A percentile compares a stretch with the other conserved stretches of the same genome.
These are phyloP conservation scores for Geopemphigus sp. DNA, from an alignment of 1,140 invertebrate genomes.

Conservation along the genomic window DNA sequence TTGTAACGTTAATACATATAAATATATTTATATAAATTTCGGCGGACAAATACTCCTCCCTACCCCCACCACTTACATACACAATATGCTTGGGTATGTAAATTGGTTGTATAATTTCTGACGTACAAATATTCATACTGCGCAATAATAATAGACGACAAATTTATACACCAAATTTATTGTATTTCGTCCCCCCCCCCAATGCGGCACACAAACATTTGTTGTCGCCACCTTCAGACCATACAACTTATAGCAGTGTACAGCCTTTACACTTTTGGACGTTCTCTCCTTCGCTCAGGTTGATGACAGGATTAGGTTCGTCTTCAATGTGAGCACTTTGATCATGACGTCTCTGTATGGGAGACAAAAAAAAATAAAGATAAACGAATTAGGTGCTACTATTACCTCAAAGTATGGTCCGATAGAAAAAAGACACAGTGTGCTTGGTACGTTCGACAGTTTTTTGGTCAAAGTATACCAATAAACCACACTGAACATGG, in stretches of 20 bases:
- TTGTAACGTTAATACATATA: no score
- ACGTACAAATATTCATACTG: conserved; percentile 2
- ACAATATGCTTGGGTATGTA: no score
- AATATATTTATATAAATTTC: no score
- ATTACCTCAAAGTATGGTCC: no score
- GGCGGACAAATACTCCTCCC: no score
- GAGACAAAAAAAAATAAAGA: conserved; percentile 5
- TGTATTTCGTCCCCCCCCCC: conserved; percentile 31
- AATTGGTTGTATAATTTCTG: no score
- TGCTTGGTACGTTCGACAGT: no score
- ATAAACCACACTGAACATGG: no score
- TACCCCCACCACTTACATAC: no score
- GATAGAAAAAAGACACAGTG: not conserved
- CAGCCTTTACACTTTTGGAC: conserved; percentile 47
- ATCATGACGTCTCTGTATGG: conserved; percentile 51
- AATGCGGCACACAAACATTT: not conserved
- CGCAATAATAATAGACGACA: not conserved
- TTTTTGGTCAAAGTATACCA: no score
- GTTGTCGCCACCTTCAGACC: no score
- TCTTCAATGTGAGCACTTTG: conserved; percentile 50
- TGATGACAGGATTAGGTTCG: conserved; percentile 43
- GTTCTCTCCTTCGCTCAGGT: conserved; percentile 24
- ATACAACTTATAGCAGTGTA: conserved; percentile 4
- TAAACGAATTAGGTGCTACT: not conserved
- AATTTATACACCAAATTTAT: no score